Percentiles rank a stretch among this genome's conserved stretches.
phyloP scores from a whole-genome alignment of 2,888 invertebrate genomes.

The Dryobota labecula region DNA sequence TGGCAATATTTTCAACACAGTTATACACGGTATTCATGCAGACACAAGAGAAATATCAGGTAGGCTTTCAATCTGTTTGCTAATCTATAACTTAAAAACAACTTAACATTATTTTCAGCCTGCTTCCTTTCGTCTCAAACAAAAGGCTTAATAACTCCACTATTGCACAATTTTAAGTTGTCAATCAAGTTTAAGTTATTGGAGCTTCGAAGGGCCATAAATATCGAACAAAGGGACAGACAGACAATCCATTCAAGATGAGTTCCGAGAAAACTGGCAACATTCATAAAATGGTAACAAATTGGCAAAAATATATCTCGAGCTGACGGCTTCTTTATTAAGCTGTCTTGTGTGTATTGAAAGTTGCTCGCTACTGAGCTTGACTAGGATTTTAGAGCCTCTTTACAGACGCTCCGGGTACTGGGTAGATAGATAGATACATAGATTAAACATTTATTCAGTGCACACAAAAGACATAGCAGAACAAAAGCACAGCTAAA shows the following conservation, averaged over 20 bases:
- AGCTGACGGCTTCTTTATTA: conserved; percentile 17
- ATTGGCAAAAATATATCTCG: conserved; percentile 46
- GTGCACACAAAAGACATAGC: no score
- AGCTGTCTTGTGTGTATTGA: neutral
- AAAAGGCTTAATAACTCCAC: conserved; percentile 9
- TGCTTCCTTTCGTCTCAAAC: conserved; percentile 17
- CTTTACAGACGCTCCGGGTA: no score
- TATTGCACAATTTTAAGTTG: conserved; percentile 40
- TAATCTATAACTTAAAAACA: neutral
- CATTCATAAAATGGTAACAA: conserved; percentile 50
- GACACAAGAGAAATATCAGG: neutral
- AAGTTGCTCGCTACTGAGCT: neutral
- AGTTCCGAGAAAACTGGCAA: conserved; percentile 38
- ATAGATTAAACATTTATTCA: no score
- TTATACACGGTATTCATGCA: no score
- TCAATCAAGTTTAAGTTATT: conserved; percentile 46
- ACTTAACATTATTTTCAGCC: neutral
- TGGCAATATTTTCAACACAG: no score
- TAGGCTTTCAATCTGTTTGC: neutral
- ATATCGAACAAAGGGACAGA: conserved; percentile 42
- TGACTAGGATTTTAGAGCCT: no score
- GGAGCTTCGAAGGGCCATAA: conserved; percentile 45
- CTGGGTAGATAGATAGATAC: no score
- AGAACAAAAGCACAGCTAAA: no score
- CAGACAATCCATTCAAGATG: conserved; percentile 38